These are phyloP conservation scores for Camelus dromedarius DNA, from an alignment of 2,113 vertebrate genomes.

Conservation along the genomic window DNA sequence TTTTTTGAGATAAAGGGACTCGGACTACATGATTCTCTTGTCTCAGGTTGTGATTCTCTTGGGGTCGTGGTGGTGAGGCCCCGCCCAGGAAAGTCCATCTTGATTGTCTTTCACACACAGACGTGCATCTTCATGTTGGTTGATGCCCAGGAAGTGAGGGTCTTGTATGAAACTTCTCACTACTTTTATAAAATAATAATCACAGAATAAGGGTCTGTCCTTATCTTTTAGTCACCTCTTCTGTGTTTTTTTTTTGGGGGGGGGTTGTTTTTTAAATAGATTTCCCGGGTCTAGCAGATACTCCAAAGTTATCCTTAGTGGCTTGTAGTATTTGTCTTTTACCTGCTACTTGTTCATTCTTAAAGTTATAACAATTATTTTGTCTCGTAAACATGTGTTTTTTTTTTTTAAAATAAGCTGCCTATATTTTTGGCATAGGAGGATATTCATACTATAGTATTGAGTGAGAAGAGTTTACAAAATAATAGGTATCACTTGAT, in stretches of 20 bases:
- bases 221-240: background rate
- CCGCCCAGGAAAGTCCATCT: too few relatives aligned
- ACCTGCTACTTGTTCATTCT: background rate
- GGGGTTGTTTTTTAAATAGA: background rate
- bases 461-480: background rate
- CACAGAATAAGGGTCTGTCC: background rate
- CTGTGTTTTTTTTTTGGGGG: background rate
- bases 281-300: background rate
- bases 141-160: background rate
- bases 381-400: background rate
- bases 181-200: slow-evolving; percentile 15
- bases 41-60: background rate
- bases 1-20: background rate
- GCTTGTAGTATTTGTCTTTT: background rate
- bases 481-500: background rate
- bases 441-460: background rate
- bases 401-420: background rate
- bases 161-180: background rate
- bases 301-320: background rate
- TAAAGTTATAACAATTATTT: slow-evolving; percentile 8
- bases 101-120: background rate
- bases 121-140: background rate
- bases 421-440: background rate
- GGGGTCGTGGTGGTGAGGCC: background rate
- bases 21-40: background rate